These are phyloP conservation scores for Ladona fulva DNA, from an alignment of 1,140 invertebrate species.

Conservation along the genomic window DNA sequence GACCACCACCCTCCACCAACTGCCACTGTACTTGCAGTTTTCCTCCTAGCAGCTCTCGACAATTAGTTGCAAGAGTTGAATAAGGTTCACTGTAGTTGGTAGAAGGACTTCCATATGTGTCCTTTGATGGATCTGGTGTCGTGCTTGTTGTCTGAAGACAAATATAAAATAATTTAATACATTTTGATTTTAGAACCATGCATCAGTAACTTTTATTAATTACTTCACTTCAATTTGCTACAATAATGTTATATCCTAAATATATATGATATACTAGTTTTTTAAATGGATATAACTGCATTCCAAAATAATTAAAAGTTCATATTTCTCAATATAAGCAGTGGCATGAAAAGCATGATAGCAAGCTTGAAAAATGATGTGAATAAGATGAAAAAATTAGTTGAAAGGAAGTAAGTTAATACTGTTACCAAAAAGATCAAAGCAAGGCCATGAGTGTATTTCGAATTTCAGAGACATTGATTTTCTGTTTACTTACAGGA, in stretches of 20 bases:
- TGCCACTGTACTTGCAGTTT: conserved; percentile 74
- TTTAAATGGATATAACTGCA: too few species aligned
- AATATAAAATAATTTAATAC: conserved; percentile 19
- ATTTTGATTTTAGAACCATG: conserved; percentile 4
- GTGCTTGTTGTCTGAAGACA: conserved; percentile 57
- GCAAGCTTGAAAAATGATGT: too few species aligned
- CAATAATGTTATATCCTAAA: too few species aligned
- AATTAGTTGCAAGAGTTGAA: conserved; percentile 47
- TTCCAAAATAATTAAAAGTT: too few species aligned
- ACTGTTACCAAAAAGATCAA: conserved; percentile 16
- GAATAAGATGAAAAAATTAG: not conserved
- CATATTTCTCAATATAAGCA: too few species aligned
- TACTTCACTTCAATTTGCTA: not conserved
- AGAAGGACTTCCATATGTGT: conserved; percentile 30
- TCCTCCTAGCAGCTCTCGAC: conserved; percentile 67
- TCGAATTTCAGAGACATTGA: too few species aligned
- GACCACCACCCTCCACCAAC: conserved; percentile 40
- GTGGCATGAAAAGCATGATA: not conserved
- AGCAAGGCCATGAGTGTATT: not conserved
- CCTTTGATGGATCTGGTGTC: conserved; percentile 38
- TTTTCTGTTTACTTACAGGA: conserved; percentile 58
- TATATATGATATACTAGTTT: too few species aligned
- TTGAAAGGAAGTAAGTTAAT: conserved; percentile 18
- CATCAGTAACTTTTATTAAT: conserved; percentile 13
- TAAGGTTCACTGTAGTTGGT: not conserved